Percentiles rank a stretch among this genome's conserved stretches.
phyloP scores from a whole-genome alignment of 2,113 vertebrate species.

The Henicopernis longicauda region DNA sequence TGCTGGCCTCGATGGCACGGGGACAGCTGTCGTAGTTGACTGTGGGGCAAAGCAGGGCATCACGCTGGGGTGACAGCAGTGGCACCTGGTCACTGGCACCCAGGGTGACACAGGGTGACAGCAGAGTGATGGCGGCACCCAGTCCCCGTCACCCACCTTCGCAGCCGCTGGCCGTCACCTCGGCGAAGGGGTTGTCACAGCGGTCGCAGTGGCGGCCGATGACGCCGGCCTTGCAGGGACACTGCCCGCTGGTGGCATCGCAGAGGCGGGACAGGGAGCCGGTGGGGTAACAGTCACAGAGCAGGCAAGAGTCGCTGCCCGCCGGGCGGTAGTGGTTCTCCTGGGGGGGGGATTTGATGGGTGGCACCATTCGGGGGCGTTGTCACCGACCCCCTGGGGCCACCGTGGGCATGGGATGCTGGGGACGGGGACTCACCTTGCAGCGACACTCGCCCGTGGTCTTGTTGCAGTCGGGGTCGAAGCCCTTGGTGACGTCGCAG shows the following conservation, averaged over 20 bases:
- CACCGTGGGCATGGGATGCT: not conserved
- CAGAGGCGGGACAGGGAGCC: conserved; percentile 90
- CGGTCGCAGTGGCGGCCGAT: conserved; percentile 92
- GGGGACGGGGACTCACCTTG: conserved; percentile 75
- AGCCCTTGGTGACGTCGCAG: conserved; percentile 84
- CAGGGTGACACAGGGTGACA: not conserved
- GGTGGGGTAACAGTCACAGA: conserved; percentile 90
- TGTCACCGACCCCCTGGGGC: not conserved
- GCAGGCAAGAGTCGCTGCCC: conserved; percentile 78
- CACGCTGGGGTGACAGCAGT: not conserved
- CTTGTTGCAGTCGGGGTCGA: conserved; percentile 93
- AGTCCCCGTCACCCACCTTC: conserved; percentile 78
- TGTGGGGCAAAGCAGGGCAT: conserved; percentile 10
- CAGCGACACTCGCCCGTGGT: conserved; percentile 90
- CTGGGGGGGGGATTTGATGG: conserved; percentile 48
- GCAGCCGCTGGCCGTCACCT: conserved; percentile 89
- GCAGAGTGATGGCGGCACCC: too few species aligned
- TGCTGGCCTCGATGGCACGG: conserved; percentile 85
- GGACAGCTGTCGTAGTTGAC: conserved; percentile 98
- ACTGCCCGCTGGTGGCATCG: conserved; percentile 83
- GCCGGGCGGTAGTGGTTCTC: conserved; percentile 87
- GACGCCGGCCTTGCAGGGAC: conserved; percentile 90
- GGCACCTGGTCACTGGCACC: not conserved
- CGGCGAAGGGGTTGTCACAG: conserved; percentile 96
- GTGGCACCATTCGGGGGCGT: not conserved